A percentile compares a stretch with the other conserved stretches of the same genome.
Evolutionary conservation across 2,113 vertebrate species (phyloP).

Genomic region (Procavia capensis): DNA sequence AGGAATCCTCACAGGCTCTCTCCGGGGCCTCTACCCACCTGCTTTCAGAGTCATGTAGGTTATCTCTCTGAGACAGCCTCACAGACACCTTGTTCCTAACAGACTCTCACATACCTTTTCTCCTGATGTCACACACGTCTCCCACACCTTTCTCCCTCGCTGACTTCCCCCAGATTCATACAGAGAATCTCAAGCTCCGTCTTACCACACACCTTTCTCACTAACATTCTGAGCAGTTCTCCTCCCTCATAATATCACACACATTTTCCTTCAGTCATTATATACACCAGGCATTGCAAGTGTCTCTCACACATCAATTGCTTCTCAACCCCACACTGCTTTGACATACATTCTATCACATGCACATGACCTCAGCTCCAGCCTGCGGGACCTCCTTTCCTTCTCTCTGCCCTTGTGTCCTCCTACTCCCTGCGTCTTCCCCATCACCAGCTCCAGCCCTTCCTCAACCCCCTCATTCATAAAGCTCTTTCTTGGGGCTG

Average conservation of each 20-base stretch:
- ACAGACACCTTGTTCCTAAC: background rate
- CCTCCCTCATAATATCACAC: background rate
- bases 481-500: background rate
- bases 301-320: background rate
- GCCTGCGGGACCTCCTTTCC: rapidly evolving
- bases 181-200: background rate
- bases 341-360: background rate
- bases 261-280: too few species aligned
- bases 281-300: too few species aligned
- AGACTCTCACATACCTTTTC: background rate
- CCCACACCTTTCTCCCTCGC: background rate
- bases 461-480: background rate
- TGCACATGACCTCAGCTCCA: background rate
- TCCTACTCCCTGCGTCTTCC: background rate
- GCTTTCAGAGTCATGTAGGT: background rate
- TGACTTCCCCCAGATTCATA: background rate
- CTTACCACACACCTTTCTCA: background rate
- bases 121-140: background rate
- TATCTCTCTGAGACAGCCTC: background rate
- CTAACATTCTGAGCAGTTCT: background rate
- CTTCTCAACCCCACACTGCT: background rate
- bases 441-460: background rate
- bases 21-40: rapidly evolving
- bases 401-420: background rate
- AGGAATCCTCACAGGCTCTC: background rate